Evolutionary conservation across 2,797 vertebrate genomes (phyloP).

Genomic region (Mormyrops attenuatus): DNA sequence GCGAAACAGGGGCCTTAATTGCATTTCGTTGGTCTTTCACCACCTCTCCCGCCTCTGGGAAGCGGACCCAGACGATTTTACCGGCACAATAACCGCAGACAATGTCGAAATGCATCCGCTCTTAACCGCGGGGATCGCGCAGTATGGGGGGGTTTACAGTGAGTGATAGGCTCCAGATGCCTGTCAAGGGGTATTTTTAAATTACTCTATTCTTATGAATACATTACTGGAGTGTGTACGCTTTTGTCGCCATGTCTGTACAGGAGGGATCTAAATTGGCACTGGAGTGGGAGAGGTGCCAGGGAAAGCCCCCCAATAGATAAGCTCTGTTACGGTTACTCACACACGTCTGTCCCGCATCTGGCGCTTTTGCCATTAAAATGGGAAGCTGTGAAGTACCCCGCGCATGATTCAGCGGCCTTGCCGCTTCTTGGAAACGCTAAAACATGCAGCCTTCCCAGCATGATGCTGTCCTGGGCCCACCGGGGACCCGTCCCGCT

Average conservation of each 20-base stretch:
- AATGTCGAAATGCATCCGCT: not conserved
- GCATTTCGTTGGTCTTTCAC: not conserved
- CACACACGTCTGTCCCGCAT: not conserved
- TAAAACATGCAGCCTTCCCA: not conserved
- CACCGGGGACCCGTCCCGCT: not conserved
- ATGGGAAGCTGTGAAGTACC: not conserved
- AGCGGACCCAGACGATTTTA: not conserved
- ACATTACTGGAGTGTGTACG: not conserved
- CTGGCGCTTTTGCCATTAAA: not conserved
- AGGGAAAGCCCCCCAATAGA: not conserved
- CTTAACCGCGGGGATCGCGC: not conserved
- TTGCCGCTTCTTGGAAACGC: not conserved
- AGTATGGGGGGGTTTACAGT: too few relatives aligned
- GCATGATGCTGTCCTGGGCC: too few relatives aligned
- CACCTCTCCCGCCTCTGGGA: not conserved
- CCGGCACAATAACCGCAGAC: not conserved
- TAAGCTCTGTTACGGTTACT: not conserved
- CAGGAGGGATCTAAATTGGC: not conserved
- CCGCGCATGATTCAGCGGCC: not conserved
- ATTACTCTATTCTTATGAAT: not conserved
- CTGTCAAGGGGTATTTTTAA: not conserved
- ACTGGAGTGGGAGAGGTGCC: not conserved
- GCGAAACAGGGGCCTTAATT: not conserved
- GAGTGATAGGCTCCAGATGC: not conserved
- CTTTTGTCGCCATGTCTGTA: not conserved